A percentile compares a stretch with the other conserved stretches of the same genome.
Evolutionary conservation across 1,140 invertebrate species (phyloP).

Genomic region (Pteromalus puparum): DNA sequence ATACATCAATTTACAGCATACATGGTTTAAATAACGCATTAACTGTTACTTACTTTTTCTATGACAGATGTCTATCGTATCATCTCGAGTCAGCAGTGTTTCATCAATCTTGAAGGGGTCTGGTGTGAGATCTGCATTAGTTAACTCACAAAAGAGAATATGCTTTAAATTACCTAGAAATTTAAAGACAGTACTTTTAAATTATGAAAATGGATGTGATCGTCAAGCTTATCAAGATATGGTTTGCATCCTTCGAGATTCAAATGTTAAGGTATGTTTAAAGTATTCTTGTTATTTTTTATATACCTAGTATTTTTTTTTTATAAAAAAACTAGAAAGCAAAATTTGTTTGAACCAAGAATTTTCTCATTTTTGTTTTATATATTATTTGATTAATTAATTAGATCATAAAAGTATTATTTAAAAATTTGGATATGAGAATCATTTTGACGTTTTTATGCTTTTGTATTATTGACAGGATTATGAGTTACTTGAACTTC

Average conservation of each 20-base stretch:
- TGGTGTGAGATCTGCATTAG: constrained; percentile 60
- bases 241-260: constrained; percentile 68
- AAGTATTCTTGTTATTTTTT: constrained; percentile 31
- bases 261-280: constrained; percentile 64
- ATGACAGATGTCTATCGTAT: constrained; percentile 71
- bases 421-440: background rate
- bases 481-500: constrained; percentile 75
- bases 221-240: constrained; percentile 69
- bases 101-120: constrained; percentile 69
- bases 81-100: constrained; percentile 67
- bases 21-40: background rate
- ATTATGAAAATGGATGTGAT: constrained; percentile 61
- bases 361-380: background rate
- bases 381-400: background rate
- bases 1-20: background rate
- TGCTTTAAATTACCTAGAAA: constrained; percentile 68
- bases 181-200: constrained; percentile 64
- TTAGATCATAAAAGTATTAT: background rate
- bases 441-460: background rate
- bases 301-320: background rate
- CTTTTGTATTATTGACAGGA: constrained; percentile 68
- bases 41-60: constrained; percentile 19
- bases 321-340: constrained; percentile 18
- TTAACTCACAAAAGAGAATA: constrained; percentile 61
- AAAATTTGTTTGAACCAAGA: background rate